Evolutionary conservation across 2,888 invertebrate species (phyloP).

Genomic region (Nymphalis polychloros): DNA sequence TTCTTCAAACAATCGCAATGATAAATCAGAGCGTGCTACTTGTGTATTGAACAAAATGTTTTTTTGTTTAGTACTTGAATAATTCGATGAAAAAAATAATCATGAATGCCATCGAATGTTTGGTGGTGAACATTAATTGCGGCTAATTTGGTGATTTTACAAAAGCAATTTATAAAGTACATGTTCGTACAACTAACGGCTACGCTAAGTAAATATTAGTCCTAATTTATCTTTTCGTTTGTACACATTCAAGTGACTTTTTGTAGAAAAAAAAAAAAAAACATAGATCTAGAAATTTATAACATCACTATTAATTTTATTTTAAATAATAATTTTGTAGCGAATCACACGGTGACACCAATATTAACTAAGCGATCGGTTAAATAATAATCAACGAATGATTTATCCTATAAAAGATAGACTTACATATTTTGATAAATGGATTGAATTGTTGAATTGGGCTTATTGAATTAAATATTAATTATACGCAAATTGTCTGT

Average conservation of each 20-base stretch:
- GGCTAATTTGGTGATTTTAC: background rate
- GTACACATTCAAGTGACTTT: background rate
- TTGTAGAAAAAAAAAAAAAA: too few species aligned
- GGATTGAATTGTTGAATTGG: slow-evolving; percentile 59
- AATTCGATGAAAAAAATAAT: background rate
- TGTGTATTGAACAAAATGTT: background rate
- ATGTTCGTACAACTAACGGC: slow-evolving; percentile 7
- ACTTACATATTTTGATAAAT: slow-evolving; percentile 66
- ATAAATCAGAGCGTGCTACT: background rate
- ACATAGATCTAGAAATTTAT: too few species aligned
- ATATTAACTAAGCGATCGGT: slow-evolving; percentile 37
- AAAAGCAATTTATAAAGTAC: background rate
- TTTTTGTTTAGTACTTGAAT: background rate
- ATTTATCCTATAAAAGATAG: slow-evolving; percentile 51
- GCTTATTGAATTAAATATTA: slow-evolving; percentile 62
- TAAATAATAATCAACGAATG: slow-evolving; percentile 52
- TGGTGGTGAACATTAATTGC: background rate
- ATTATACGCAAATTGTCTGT: slow-evolving; percentile 49
- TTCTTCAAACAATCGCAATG: background rate
- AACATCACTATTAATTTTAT: background rate
- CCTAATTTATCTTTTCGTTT: background rate
- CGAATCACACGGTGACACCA: slow-evolving; percentile 26
- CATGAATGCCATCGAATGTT: background rate
- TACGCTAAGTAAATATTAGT: background rate
- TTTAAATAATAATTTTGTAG: slow-evolving; percentile 1